These are phyloP conservation scores for Chrosomus eos DNA, from an alignment of 2,797 vertebrate genomes.

Conservation along the genomic window DNA sequence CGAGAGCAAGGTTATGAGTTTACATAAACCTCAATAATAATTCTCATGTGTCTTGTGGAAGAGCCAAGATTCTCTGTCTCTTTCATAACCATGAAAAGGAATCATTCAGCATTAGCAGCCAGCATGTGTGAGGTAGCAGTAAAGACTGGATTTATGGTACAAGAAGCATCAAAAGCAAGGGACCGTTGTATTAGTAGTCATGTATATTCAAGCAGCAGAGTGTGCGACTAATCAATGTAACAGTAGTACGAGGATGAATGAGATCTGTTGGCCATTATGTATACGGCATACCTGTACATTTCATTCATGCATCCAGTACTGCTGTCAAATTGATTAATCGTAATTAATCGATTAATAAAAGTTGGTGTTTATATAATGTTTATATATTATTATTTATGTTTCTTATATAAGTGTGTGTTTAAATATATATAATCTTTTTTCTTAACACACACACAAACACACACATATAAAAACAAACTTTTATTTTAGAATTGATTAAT, in stretches of 20 bases:
- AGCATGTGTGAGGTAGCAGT: slow-evolving; percentile 8
- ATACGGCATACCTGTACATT: neutral
- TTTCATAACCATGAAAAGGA: slow-evolving; percentile 42
- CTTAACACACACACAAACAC: too few relatives aligned
- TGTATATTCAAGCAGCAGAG: slow-evolving; percentile 4
- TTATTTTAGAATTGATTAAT: too few relatives aligned
- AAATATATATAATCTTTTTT: too few relatives aligned
- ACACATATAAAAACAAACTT: too few relatives aligned
- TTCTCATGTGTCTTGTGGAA: slow-evolving; percentile 41
- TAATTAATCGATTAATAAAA: too few relatives aligned
- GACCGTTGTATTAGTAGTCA: neutral
- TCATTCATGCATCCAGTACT: neutral
- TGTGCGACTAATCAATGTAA: neutral
- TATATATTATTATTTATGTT: too few relatives aligned
- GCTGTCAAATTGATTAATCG: too few relatives aligned
- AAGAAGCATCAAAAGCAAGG: slow-evolving; percentile 20
- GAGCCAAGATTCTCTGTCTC: slow-evolving; percentile 37
- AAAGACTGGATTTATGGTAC: slow-evolving; percentile 17
- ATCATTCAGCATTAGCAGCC: slow-evolving; percentile 26
- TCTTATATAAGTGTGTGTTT: too few relatives aligned
- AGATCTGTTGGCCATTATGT: neutral
- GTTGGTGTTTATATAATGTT: too few relatives aligned
- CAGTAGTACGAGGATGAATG: neutral
- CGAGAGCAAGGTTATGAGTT: slow-evolving; percentile 71
- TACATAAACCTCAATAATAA: slow-evolving; percentile 59